Evolutionary conservation across 64 coral and sea anemone species (phyloP).

Genomic region (Trachythela sp.): DNA sequence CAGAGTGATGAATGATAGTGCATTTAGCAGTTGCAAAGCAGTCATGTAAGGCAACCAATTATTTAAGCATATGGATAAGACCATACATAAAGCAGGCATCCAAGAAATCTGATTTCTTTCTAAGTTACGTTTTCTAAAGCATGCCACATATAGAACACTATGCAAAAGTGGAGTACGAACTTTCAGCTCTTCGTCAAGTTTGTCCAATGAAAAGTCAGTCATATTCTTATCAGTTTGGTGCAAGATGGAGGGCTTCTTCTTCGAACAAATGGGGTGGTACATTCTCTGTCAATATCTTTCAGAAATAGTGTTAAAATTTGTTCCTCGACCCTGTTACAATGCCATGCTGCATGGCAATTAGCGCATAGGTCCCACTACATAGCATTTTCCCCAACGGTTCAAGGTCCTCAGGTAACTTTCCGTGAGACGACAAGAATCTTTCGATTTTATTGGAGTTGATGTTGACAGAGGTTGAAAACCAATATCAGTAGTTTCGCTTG

Average conservation of each 20-base stretch:
- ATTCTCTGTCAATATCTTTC: neutral
- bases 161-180: neutral
- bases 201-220: neutral
- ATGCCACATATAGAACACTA: neutral
- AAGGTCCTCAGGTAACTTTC: neutral
- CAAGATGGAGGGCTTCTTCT: neutral
- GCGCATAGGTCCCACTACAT: neutral
- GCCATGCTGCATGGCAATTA: neutral
- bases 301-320: neutral
- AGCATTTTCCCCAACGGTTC: conserved; percentile 1
- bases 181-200: neutral
- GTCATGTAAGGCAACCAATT: neutral
- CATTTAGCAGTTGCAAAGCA: neutral
- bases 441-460: no score
- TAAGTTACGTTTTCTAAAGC: neutral
- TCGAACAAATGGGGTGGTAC: neutral
- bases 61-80: neutral
- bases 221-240: neutral
- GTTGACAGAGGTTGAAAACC: no score
- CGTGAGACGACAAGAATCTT: no score
- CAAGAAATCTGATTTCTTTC: neutral
- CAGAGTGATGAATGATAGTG: neutral
- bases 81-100: neutral
- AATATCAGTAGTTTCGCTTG: no score
- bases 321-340: neutral